Base-by-base conservation (phyloP, 2,797 vertebrate species). In the Threskiornis aethiopicus region DNA sequence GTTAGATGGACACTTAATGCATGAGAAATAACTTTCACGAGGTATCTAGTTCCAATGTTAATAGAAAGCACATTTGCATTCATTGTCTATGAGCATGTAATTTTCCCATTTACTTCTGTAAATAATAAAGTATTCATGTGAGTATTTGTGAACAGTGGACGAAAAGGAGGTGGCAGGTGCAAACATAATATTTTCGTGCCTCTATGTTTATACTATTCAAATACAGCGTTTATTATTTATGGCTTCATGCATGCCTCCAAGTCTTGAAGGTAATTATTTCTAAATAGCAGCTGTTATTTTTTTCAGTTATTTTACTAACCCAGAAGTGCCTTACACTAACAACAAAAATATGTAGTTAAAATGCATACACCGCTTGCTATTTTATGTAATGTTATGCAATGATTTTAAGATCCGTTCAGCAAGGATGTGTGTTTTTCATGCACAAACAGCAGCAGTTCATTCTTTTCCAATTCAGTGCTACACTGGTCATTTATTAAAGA, bases 181-280 rank as follows among this genome's bases (percentile, higher is more conserved):
- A 84, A 81, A 81, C 37, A 22, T 7, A 39, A 17, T 54, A 47
- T 90, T 84, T 87, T 64, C 46, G 82, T 78, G 24, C 29, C 72
- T 88, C 49, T 90, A 19, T 77, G n/a, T 80, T 85, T 71, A 52
- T 71, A 25, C 42, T 81, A 3, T 80, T 94, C 41, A 81, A 31
- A 86, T 75, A 49, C 6, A 80, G 13, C 52, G 85, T 92, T 83
- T 84, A 91, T 89, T 93, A 87, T 90, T 91, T 88, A 71, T 57
- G 72, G 62, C 33, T 92, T 81, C 58, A 17, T 88, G 73, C 42
- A 22, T 51, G 51, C 55, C 42, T 92, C 8, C 12, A 83, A 49
- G 87, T 80, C 42, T 59, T 82, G 84, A 81, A 66, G n/a, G 33
- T 29, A 66, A 49, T 78, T 39, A 67, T 87, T 94, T 81, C 72